These are phyloP conservation scores for Poecilia gillii DNA, from an alignment of 2,797 vertebrate species.

Conservation along the genomic window DNA sequence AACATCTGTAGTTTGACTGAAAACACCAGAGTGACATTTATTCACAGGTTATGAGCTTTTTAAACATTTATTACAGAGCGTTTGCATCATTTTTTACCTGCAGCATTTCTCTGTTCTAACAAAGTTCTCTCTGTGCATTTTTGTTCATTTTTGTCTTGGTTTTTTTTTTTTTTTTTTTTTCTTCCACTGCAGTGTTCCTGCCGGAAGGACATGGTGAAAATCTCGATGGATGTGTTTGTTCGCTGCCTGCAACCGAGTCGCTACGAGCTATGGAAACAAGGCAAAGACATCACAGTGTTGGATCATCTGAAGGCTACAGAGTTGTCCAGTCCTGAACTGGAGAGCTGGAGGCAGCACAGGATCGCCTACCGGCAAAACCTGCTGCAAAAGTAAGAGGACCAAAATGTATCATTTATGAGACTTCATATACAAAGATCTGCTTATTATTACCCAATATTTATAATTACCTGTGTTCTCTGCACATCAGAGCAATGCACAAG, in stretches of 20 bases:
- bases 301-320: conserved; percentile 92
- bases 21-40: neutral
- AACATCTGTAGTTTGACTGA: conserved; percentile 8
- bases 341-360: conserved; percentile 88
- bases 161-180: neutral
- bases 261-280: conserved; percentile 95
- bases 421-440: neutral
- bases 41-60: neutral
- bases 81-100: conserved; percentile 4
- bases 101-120: conserved; percentile 3
- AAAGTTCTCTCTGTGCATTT: neutral
- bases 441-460: neutral
- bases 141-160: neutral
- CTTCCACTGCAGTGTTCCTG: conserved; percentile 82
- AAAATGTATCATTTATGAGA: neutral
- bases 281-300: conserved; percentile 86
- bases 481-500: conserved; percentile 88
- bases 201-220: conserved; percentile 99
- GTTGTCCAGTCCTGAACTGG: conserved; percentile 88
- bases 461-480: neutral
- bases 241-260: conserved; percentile 93
- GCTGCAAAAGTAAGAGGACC: conserved; percentile 84
- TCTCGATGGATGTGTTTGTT: conserved; percentile 99
- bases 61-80: neutral
- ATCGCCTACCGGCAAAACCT: conserved; percentile 84